phyloP scores from a whole-genome alignment of 2,888 invertebrate genomes.

The Leucophenga montana region DNA sequence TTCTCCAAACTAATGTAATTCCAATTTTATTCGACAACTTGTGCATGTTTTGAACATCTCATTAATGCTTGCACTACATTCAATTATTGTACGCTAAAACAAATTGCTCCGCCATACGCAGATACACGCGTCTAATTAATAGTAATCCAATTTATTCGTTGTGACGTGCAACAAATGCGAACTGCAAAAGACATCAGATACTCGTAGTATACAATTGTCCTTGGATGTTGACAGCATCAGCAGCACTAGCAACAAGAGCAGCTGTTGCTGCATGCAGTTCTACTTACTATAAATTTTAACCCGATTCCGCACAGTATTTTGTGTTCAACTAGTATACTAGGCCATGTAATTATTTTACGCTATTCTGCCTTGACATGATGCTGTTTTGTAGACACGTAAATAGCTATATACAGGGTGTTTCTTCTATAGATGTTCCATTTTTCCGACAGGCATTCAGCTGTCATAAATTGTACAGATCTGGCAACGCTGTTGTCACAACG shows the following conservation, averaged over 20 bases:
- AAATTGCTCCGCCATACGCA: conserved; percentile 35
- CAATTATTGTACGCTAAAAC: conserved; percentile 8
- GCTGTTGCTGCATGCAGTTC: background rate
- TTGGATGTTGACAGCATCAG: too few relatives aligned
- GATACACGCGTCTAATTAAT: conserved; percentile 58
- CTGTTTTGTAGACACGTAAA: background rate
- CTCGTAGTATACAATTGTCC: too few relatives aligned
- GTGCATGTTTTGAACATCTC: too few relatives aligned
- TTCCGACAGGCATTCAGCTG: too few relatives aligned
- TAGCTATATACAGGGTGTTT: too few relatives aligned
- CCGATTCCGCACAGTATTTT: background rate
- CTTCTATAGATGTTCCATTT: too few relatives aligned
- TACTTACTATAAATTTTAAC: too few relatives aligned
- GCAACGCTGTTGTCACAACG: too few relatives aligned
- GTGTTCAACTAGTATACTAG: background rate
- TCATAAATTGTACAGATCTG: too few relatives aligned
- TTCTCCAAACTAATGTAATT: too few relatives aligned
- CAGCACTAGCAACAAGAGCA: background rate
- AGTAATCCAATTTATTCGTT: conserved; percentile 54
- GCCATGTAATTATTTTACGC: conserved; percentile 14
- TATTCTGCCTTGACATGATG: conserved; percentile 12
- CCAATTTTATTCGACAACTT: too few relatives aligned
- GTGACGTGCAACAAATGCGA: conserved; percentile 15
- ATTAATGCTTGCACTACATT: background rate
- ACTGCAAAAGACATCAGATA: too few relatives aligned